Base-by-base conservation (phyloP, 2,113 vertebrate genomes). In the Hippopotamus amphibius region DNA sequence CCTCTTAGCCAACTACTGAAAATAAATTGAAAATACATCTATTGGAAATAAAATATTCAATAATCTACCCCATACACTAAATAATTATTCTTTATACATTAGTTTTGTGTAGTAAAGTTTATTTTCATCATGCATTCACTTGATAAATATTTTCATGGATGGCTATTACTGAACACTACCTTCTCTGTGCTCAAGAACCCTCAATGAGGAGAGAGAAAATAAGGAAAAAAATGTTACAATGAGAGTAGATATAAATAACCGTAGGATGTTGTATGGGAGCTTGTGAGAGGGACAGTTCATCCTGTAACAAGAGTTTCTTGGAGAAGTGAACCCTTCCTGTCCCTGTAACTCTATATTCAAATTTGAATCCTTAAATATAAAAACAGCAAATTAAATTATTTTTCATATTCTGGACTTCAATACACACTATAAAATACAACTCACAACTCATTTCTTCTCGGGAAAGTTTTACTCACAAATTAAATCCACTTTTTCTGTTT, bases 11-110 rank as follows among this genome's bases (percentile, higher is more conserved):
- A 65, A 1, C 4, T 90, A 26, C 8, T 80, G 13, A 89, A 94
- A 74, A 85, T 74, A 88, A 81, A 53, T 13, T 37, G 6, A 90
- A 88, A 80, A 88, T 88, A 41, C 1, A 48, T 63, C 43, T 85
- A 50, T 63, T 93, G 43, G 84, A 96, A 94, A 68, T 80, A 84
- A 55, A 76, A 66, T 41, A 90, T 30, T 15, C 10, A 85, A 15
- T 76, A 57, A 43, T 57, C 14, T 13, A 69, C 2, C 33, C 11
- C 5, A 65, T 74, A 7, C 14, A 79, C 33, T 66, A 83, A 84
- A 22, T 88, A 46, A 71, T 1, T 48, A 85, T 7, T 85, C 11
- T 50, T 95, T 14, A 53, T 24, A 33, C 7, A 11, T 28, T 65
- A 21, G 11, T 57, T 88, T 90, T 93, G 16, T 37, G 9, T 66